These are phyloP conservation scores for Natrix natrix DNA, from an alignment of 2,797 vertebrate species.

Conservation along the genomic window DNA sequence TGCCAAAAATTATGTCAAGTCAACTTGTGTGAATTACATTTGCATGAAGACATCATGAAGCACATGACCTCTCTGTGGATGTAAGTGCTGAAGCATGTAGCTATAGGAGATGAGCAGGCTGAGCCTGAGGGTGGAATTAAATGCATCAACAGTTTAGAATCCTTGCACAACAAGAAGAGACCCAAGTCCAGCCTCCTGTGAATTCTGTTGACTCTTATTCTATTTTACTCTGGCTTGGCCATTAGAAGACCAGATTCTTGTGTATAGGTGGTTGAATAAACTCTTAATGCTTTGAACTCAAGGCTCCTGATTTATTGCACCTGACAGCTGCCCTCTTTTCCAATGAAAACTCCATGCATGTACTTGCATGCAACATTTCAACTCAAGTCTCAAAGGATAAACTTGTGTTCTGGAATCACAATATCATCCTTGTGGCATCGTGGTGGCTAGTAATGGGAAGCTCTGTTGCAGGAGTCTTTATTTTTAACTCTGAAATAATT, in stretches of 20 bases:
- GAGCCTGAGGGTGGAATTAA: not conserved
- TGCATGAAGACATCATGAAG: not conserved
- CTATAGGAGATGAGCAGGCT: not conserved
- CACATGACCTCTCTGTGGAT: not conserved
- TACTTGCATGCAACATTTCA: not conserved
- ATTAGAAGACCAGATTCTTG: not conserved
- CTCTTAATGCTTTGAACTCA: not conserved
- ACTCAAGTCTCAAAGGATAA: not conserved
- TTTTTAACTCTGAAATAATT: not conserved
- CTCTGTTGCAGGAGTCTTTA: not conserved
- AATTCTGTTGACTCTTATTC: not conserved
- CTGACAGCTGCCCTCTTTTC: not conserved
- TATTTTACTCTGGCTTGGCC: not conserved
- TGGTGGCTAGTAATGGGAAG: not conserved
- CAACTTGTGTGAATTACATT: not conserved
- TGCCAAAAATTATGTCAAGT: not conserved
- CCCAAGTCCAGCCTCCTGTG: not conserved
- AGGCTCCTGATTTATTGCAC: not conserved
- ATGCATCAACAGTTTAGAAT: not conserved
- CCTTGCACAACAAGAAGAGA: not conserved
- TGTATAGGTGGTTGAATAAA: not conserved
- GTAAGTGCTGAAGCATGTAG: not conserved
- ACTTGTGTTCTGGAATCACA: not conserved
- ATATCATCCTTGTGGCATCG: not conserved
- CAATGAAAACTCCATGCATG: not conserved